Conservation (phyloP, 2,888 invertebrate species). For the Hemaris fuciformis region DNA sequence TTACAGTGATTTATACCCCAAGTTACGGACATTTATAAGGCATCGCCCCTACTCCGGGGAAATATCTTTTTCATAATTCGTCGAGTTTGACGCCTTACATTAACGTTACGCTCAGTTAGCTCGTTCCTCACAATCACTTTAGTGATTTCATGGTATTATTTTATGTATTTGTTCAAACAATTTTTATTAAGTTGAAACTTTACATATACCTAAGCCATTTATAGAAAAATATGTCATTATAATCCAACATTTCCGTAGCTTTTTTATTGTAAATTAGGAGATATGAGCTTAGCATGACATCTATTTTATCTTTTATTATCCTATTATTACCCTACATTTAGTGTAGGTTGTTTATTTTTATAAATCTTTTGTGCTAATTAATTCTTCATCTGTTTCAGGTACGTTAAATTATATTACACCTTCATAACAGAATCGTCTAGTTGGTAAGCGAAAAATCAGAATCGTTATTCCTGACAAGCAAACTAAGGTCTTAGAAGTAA, state of each 20-base stretch:
- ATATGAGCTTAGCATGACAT: not conserved
- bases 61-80: slow-evolving; percentile 67
- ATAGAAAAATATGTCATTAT: too few relatives aligned
- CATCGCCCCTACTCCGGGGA: slow-evolving; percentile 51
- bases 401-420: not conserved
- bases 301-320: not conserved
- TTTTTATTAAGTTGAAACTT: too few relatives aligned
- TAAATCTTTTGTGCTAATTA: not conserved
- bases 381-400: not conserved
- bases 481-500: not conserved
- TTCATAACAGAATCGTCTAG: not conserved
- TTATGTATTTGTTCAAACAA: not conserved
- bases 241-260: too few relatives aligned
- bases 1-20: slow-evolving; percentile 72
- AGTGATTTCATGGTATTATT: slow-evolving; percentile 7
- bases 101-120: slow-evolving; percentile 38
- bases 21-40: slow-evolving; percentile 66
- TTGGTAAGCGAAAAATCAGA: not conserved
- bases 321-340: not conserved
- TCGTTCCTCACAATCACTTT: slow-evolving; percentile 21
- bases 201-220: too few relatives aligned
- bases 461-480: not conserved
- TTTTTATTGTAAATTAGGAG: too few relatives aligned
- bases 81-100: slow-evolving; percentile 50
- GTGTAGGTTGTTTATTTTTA: not conserved